Conservation (phyloP, 2,888 invertebrate species). For the Drosophila villosipedis region DNA sequence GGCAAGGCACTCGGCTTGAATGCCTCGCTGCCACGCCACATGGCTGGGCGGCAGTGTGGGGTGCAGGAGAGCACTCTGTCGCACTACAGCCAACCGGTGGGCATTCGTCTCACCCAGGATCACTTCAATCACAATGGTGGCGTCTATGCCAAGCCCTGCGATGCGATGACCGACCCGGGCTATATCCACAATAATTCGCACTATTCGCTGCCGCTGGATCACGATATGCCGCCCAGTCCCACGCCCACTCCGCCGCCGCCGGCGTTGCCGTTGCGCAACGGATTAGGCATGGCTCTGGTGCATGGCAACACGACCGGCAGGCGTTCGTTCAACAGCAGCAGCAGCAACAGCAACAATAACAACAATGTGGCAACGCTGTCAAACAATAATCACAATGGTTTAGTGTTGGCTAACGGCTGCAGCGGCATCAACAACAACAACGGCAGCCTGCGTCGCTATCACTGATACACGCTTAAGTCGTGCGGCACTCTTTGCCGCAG, state of each 20-base stretch:
- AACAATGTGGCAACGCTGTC: constrained; percentile 70
- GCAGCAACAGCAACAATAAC: constrained; percentile 60
- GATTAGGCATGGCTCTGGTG: constrained; percentile 66
- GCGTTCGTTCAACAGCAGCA: constrained; percentile 75
- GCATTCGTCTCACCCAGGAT: constrained; percentile 83
- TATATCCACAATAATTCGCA: constrained; percentile 85
- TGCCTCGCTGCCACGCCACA: constrained; percentile 76
- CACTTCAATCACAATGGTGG: constrained; percentile 83
- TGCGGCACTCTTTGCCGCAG: constrained; percentile 73
- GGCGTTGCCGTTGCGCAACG: constrained; percentile 83
- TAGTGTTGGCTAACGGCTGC: constrained; percentile 41
- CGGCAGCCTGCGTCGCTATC: constrained; percentile 82
- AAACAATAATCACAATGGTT: constrained; percentile 70
- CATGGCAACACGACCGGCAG: constrained; percentile 83
- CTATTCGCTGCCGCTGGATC: constrained; percentile 84
- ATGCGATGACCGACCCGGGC: constrained; percentile 77
- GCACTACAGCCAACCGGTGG: constrained; percentile 84
- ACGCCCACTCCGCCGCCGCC: constrained; percentile 84
- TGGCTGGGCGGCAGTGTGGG: constrained; percentile 52
- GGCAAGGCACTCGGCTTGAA: constrained; percentile 63
- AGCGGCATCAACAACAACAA: constrained; percentile 67
- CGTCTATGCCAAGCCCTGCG: constrained; percentile 70
- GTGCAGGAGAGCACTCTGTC: constrained; percentile 74
- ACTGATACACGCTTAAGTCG: constrained; percentile 83
- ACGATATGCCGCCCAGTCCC: constrained; percentile 82